Evolutionary conservation across 2,888 invertebrate genomes (phyloP).

Genomic region (Aphrophora alni): DNA sequence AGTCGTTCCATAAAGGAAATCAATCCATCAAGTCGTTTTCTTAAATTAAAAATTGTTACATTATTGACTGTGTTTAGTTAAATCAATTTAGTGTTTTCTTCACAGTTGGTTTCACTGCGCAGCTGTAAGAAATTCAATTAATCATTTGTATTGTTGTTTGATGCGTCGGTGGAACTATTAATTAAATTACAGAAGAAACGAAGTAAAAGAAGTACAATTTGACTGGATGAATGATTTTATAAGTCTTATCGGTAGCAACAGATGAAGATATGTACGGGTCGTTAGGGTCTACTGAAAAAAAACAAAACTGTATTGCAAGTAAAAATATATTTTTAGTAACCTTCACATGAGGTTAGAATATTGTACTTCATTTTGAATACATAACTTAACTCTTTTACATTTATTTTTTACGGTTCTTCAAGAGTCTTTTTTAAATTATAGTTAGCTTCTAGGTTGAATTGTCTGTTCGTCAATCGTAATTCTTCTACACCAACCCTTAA

Average conservation of each 20-base stretch:
- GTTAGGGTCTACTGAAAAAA: no score
- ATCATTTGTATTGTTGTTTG: background rate
- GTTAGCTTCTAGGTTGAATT: no score
- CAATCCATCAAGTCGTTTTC: background rate
- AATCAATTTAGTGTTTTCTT: constrained; percentile 6
- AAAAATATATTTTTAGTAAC: no score
- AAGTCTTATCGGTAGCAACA: background rate
- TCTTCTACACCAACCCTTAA: no score
- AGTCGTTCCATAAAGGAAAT: background rate
- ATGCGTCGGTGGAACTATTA: background rate
- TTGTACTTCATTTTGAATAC: no score
- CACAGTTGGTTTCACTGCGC: background rate
- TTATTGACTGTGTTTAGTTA: background rate
- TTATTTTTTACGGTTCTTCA: no score
- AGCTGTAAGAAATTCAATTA: background rate
- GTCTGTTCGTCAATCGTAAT: no score
- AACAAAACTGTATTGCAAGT: no score
- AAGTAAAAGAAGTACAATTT: background rate
- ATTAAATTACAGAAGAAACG: background rate
- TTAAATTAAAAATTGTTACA: background rate
- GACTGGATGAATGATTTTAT: background rate
- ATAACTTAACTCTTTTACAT: no score
- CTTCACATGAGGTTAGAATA: no score
- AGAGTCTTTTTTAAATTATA: no score
- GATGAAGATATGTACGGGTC: background rate